These are phyloP conservation scores for Pedetes capensis DNA, from an alignment of 2,113 vertebrate species.

Conservation along the genomic window DNA sequence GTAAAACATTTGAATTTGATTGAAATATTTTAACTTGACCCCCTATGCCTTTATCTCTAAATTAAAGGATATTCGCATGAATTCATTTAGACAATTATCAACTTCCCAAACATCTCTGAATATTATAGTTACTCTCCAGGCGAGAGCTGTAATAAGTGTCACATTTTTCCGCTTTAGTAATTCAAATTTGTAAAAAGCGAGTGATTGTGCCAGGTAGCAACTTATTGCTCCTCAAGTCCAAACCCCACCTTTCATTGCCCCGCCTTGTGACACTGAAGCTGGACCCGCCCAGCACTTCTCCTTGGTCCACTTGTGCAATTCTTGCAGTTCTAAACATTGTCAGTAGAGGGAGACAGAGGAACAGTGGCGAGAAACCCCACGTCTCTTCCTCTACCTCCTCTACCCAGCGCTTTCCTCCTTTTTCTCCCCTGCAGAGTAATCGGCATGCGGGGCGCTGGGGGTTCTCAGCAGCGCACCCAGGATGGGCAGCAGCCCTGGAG, in stretches of 20 bases:
- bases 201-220: background rate
- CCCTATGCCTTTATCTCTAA: background rate
- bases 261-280: background rate
- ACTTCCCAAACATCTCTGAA: background rate
- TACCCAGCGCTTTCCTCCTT: background rate
- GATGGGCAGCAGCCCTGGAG: background rate
- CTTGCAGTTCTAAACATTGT: background rate
- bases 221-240: background rate
- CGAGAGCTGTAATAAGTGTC: background rate
- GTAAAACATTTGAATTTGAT: background rate
- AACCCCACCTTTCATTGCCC: background rate
- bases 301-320: background rate
- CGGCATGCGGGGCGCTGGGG: background rate
- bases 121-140: background rate
- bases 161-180: background rate
- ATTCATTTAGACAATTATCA: background rate
- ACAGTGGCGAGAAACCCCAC: background rate
- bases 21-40: background rate
- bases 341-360: background rate
- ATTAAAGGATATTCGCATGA: background rate
- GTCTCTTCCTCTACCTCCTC: background rate
- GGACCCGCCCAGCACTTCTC: background rate
- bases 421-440: too few species aligned
- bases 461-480: background rate
- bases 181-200: background rate